Percentiles rank a stretch among this genome's conserved stretches.
These are phyloP conservation scores for Lasioglossum morio DNA, from an alignment of 2,888 invertebrate genomes.

Conservation along the genomic window DNA sequence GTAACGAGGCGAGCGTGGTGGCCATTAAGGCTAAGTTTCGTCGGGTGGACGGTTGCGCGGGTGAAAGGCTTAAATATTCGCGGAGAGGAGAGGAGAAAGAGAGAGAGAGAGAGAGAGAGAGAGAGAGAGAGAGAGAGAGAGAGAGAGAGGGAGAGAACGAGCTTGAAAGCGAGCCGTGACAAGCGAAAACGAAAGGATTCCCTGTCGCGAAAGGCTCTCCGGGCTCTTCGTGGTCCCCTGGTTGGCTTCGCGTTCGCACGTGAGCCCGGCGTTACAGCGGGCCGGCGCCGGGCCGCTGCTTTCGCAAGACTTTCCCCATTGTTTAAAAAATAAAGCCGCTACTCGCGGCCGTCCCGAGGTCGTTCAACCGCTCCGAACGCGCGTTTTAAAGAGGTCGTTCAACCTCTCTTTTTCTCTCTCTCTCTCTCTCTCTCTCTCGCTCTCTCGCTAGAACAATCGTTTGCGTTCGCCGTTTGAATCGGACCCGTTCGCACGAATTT, in stretches of 20 bases:
- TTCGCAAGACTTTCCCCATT: conserved; percentile 82
- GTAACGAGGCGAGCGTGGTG: conserved; percentile 68
- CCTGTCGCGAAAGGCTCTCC: conserved; percentile 17
- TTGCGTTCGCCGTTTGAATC: not conserved
- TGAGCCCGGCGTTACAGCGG: conserved; percentile 43
- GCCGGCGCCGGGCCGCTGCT: conserved; percentile 62
- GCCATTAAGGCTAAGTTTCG: conserved; percentile 72
- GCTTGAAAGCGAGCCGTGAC: conserved; percentile 61
- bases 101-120: not conserved
- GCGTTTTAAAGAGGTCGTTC: conserved; percentile 71
- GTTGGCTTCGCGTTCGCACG: conserved; percentile 46
- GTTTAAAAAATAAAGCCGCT: conserved; percentile 75
- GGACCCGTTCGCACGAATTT: not conserved
- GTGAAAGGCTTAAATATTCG: conserved; percentile 65
- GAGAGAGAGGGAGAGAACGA: not conserved
- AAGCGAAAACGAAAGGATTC: conserved; percentile 81
- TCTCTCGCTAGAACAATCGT: not conserved
- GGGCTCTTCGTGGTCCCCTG: not conserved
- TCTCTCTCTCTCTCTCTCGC: not conserved
- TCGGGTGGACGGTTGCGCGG: conserved; percentile 15
- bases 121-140: not conserved
- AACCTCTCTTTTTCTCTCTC: conserved; percentile 59
- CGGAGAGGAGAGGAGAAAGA: not conserved
- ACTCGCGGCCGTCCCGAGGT: conserved; percentile 59
- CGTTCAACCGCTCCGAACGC: conserved; percentile 68